Evolutionary conservation across 2,797 vertebrate species (phyloP).

Genomic region (Botia kubotai): DNA sequence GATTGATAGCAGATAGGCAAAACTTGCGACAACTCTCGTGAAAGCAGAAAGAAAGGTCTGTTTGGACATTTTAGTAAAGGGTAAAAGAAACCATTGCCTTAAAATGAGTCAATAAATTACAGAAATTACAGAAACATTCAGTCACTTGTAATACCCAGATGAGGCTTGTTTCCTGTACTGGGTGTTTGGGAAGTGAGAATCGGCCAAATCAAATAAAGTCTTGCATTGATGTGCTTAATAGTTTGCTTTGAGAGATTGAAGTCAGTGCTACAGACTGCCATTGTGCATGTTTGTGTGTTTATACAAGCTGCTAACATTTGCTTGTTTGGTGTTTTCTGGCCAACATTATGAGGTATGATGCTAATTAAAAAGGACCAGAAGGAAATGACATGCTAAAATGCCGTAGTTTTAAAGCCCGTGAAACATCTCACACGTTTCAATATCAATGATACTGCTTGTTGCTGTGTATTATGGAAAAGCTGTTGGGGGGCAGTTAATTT

Average conservation of each 20-base stretch:
- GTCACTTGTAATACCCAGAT: slow-evolving; percentile 26
- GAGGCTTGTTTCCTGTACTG: slow-evolving; percentile 54
- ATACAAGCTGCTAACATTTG: slow-evolving; percentile 37
- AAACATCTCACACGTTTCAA: slow-evolving; percentile 47
- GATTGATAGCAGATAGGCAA: slow-evolving; percentile 33
- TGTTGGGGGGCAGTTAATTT: background rate
- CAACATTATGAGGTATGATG: slow-evolving; percentile 44
- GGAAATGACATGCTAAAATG: slow-evolving; percentile 55
- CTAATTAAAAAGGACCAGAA: slow-evolving; percentile 62
- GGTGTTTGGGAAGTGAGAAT: slow-evolving; percentile 42
- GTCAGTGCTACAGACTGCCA: slow-evolving; percentile 33
- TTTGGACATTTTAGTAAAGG: background rate
- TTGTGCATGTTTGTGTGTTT: slow-evolving; percentile 48
- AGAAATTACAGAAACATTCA: slow-evolving; percentile 39
- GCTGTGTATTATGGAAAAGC: background rate
- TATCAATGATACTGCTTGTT: background rate
- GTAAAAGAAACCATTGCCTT: background rate
- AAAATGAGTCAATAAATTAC: background rate
- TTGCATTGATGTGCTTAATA: slow-evolving; percentile 43
- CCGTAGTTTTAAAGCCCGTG: slow-evolving; percentile 23
- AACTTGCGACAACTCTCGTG: background rate
- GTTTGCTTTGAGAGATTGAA: slow-evolving; percentile 24
- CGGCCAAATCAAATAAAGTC: slow-evolving; percentile 36
- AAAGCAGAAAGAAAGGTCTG: background rate
- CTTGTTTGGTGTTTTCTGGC: slow-evolving; percentile 50